phyloP scores from a whole-genome alignment of 2,888 invertebrate genomes.

The Cetonia aurata region DNA sequence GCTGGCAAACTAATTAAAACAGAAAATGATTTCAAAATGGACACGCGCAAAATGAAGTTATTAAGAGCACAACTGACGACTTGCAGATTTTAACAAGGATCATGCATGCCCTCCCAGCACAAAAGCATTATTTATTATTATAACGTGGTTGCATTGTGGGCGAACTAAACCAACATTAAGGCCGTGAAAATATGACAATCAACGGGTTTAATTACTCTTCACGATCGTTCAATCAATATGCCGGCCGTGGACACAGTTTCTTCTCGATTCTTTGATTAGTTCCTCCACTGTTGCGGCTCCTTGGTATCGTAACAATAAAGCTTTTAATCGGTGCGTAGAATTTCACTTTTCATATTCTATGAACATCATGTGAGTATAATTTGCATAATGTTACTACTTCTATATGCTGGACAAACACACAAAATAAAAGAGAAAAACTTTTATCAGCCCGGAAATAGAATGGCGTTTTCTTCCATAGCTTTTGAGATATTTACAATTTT shows the following conservation, averaged over 20 bases:
- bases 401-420: too few relatives aligned
- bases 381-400: too few relatives aligned
- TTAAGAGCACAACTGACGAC: constrained; percentile 50
- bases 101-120: constrained; percentile 47
- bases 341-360: too few relatives aligned
- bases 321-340: too few relatives aligned
- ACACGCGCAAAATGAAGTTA: constrained; percentile 52
- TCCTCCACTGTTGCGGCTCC: too few relatives aligned
- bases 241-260: background rate
- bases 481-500: too few relatives aligned
- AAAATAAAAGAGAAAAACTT: too few relatives aligned
- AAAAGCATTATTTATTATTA: constrained; percentile 55
- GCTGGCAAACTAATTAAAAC: constrained; percentile 45
- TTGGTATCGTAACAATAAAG: too few relatives aligned
- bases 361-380: too few relatives aligned
- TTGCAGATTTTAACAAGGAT: constrained; percentile 52
- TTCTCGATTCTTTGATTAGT: background rate
- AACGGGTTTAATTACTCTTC: constrained; percentile 57
- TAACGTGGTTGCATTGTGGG: constrained; percentile 54
- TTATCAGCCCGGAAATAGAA: too few relatives aligned
- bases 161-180: constrained; percentile 56
- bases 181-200: constrained; percentile 57
- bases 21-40: constrained; percentile 45
- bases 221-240: constrained; percentile 45
- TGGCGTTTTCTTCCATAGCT: too few relatives aligned